Base-by-base conservation (phyloP, 1,140 invertebrate species). In the Drosophila nikananu region DNA sequence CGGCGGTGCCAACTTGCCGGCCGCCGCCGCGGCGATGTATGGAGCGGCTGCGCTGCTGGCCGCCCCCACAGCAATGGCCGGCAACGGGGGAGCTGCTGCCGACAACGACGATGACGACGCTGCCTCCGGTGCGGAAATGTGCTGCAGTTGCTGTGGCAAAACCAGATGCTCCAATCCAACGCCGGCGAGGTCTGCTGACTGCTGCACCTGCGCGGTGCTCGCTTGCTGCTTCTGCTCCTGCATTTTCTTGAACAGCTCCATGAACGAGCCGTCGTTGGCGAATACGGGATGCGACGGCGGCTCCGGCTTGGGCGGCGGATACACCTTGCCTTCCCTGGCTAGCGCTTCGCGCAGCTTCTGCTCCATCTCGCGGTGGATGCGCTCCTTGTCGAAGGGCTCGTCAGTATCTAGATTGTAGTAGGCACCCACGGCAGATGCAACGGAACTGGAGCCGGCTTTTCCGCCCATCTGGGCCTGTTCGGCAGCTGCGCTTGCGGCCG, bases 181-280 rank as follows among this genome's bases (percentile, higher is more conserved):
- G 21, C 27, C 54, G 17, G 41, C n/a, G 1, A 27, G 41, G 17
- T 49, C 17, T 5, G 32, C 6, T 15, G 48, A 32, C 37, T 49
- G 49, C n/a, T 64, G 63, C 25, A 86, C 79, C 41, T 91, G 84
- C 32, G 83, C 77, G 13, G 10, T 25, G 13, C 15, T 37, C 23
- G 19, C 30, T 59, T 94, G 87, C 42, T 86, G 92, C 49, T 92
- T 91, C 89, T 97, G 95, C 81, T 97, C 95, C 84, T 98, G 97
- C 96, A 98, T 96, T 91, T 97, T 97, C 93, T 97, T 97, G 87
- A 97, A 98, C 94, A 97, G 96, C 92, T 97, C 97, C 91, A 98
- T 94, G 87, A 98, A 98, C 60, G 96, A 97, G 13, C 97, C 97
- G 92, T 98, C 97, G 91, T 98, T 98, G 80, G 96, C 96, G 80